Evolutionary conservation across 2,113 vertebrate genomes (phyloP).

Genomic region (Salvator merianae): DNA sequence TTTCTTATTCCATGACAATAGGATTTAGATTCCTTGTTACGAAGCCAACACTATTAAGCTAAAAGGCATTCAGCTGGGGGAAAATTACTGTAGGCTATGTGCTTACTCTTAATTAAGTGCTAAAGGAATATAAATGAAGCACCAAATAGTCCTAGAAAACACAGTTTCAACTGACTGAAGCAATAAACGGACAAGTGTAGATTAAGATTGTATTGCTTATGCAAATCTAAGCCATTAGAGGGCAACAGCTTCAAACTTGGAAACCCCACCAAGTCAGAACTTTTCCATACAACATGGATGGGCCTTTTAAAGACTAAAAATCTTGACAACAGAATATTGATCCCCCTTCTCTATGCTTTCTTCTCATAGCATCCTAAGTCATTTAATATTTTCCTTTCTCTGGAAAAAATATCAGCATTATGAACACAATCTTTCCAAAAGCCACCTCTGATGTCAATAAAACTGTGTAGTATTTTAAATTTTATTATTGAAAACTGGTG

Average conservation of each 20-base stretch:
- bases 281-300: background rate
- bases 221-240: background rate
- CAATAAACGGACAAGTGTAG: background rate
- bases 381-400: too few species aligned
- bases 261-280: background rate
- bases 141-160: background rate
- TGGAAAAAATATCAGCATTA: too few species aligned
- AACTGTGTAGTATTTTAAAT: too few species aligned
- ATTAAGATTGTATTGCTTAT: background rate
- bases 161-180: background rate
- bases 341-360: too few species aligned
- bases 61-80: constrained; percentile 17
- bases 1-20: constrained; percentile 9
- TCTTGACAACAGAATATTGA: too few species aligned
- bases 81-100: background rate
- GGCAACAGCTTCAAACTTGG: background rate
- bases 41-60: constrained; percentile 32
- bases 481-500: too few species aligned
- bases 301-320: too few species aligned
- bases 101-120: background rate
- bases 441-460: too few species aligned
- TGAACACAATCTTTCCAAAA: too few species aligned
- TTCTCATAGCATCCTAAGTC: too few species aligned
- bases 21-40: background rate
- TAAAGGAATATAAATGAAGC: constrained; percentile 6